phyloP scores from a whole-genome alignment of 2,888 invertebrate genomes.

The Bellardia bayeri region DNA sequence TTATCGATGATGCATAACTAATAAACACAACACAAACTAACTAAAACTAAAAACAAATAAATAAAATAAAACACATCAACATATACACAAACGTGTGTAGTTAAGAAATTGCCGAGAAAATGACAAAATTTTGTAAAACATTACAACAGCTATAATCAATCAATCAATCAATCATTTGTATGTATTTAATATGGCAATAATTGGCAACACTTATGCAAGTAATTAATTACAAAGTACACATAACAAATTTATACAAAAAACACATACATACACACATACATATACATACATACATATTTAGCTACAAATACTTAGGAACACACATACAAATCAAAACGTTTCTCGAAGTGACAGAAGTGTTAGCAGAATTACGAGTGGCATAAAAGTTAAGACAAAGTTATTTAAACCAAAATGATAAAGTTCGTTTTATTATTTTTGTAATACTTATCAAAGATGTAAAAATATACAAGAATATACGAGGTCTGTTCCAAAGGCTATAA shows the following conservation, averaged over 20 bases:
- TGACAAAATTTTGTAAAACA: constrained; percentile 40
- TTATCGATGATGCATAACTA: constrained; percentile 36
- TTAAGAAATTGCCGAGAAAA: neutral
- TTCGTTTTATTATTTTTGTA: neutral
- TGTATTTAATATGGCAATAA: constrained; percentile 69
- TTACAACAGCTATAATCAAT: constrained; percentile 60
- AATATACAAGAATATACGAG: neutral
- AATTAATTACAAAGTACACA: constrained; percentile 63
- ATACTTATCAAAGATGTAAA: neutral
- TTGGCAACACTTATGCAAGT: constrained; percentile 70
- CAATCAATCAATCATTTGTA: constrained; percentile 67
- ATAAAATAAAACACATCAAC: neutral
- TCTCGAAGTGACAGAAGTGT: constrained; percentile 24
- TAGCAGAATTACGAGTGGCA: constrained; percentile 3
- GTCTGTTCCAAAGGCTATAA: neutral
- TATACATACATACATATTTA: neutral
- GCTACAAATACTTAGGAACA: neutral
- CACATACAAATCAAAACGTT: constrained; percentile 24
- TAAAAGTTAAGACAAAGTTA: constrained; percentile 14
- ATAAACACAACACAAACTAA: neutral
- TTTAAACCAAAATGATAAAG: constrained; percentile 16
- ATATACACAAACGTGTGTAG: constrained; percentile 4
- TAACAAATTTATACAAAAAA: constrained; percentile 5
- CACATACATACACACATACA: neutral
- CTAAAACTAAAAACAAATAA: neutral